These are phyloP conservation scores for Anodontia alba DNA, from an alignment of 2,888 invertebrate genomes.

Conservation along the genomic window DNA sequence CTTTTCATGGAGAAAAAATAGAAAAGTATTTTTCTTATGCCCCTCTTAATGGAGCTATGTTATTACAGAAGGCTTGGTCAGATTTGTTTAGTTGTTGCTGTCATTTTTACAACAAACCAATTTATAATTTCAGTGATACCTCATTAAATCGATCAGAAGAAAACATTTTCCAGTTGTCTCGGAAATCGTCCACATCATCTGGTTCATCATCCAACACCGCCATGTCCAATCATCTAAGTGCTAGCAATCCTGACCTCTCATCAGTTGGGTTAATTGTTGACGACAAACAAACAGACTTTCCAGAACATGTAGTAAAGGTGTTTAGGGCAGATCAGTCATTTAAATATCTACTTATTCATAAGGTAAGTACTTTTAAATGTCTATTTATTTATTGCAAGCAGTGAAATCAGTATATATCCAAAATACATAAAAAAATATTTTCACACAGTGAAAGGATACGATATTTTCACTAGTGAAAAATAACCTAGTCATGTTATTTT, in stretches of 20 bases:
- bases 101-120: no score
- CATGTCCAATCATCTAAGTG: conserved; percentile 77
- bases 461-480: no score
- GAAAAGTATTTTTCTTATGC: no score
- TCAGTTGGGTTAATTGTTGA: conserved; percentile 66
- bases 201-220: conserved; percentile 70
- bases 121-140: conserved; percentile 68
- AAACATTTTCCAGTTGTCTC: conserved; percentile 75
- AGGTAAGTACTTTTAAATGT: conserved; percentile 88
- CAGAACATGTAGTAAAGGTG: conserved; percentile 98
- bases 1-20: no score
- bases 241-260: conserved; percentile 83
- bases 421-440: no score
- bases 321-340: conserved; percentile 97
- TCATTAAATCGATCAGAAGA: conserved; percentile 80
- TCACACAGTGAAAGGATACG: no score
- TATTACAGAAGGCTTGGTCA: no score
- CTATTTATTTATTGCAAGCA: no score
- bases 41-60: no score
- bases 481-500: no score
- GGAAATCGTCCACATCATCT: conserved; percentile 75
- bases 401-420: no score
- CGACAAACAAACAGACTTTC: conserved; percentile 84
- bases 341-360: conserved; percentile 98
- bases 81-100: no score